Conservation (phyloP, 2,888 invertebrate species). For the Tenthredo notha region DNA sequence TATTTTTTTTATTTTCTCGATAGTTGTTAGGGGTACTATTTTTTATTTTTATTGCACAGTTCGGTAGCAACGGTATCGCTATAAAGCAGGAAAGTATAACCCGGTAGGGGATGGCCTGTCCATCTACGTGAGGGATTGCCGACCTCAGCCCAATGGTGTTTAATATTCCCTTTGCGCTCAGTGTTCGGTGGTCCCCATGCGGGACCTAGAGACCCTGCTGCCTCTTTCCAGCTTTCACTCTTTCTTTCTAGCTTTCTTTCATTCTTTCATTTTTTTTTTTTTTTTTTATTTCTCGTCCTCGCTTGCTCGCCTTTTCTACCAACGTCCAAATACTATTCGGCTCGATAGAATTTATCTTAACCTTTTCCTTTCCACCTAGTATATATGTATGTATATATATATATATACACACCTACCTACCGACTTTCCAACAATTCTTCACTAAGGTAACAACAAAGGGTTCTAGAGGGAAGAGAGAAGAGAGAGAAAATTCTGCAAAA, state of each 20-base stretch:
- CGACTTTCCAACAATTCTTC: conserved; percentile 30
- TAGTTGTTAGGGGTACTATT: neutral
- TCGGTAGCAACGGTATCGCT: conserved; percentile 12
- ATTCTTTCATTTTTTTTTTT: neutral
- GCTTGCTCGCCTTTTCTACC: neutral
- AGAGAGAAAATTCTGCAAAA: too few relatives aligned
- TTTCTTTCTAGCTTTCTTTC: conserved; percentile 19
- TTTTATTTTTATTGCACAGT: conserved; percentile 8
- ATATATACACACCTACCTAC: neutral
- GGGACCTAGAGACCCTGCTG: conserved; percentile 6
- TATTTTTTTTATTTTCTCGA: neutral
- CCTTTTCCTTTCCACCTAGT: conserved; percentile 10
- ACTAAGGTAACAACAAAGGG: neutral
- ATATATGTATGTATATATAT: neutral
- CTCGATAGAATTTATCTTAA: conserved; percentile 40
- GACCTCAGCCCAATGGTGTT: conserved; percentile 41
- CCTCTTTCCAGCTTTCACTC: neutral
- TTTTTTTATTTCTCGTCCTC: neutral
- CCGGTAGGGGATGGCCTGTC: conserved; percentile 39
- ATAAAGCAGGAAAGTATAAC: conserved; percentile 17
- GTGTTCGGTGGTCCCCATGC: conserved; percentile 42
- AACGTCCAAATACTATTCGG: conserved; percentile 24
- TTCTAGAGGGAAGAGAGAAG: neutral
- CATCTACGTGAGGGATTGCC: conserved; percentile 49
- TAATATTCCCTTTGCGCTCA: conserved; percentile 50